Evolutionary conservation across 2,888 invertebrate species (phyloP).

Genomic region (Oasisia sp.): DNA sequence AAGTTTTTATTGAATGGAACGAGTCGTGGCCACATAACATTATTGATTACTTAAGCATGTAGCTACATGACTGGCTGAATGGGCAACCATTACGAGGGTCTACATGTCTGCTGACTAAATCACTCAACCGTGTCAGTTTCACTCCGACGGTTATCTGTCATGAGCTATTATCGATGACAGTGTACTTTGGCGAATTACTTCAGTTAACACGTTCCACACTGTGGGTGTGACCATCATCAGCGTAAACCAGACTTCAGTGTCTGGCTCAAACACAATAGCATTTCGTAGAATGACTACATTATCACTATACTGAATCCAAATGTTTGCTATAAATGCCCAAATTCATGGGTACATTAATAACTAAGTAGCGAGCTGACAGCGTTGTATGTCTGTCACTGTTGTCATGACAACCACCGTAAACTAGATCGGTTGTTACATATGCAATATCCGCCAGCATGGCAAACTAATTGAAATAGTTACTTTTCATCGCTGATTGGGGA

Average conservation of each 20-base stretch:
- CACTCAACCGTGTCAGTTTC: not conserved
- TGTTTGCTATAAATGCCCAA: not conserved
- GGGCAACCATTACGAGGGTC: not conserved
- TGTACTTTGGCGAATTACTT: no score
- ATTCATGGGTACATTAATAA: not conserved
- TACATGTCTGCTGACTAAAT: not conserved
- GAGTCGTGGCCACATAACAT: not conserved
- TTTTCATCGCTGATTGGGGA: not conserved
- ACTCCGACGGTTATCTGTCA: not conserved
- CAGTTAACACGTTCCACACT: no score
- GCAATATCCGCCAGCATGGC: not conserved
- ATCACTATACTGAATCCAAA: not conserved
- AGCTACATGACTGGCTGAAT: not conserved
- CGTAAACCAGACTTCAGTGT: not conserved
- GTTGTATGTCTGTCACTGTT: not conserved
- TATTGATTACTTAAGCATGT: slow-evolving; percentile 1
- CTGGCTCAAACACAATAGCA: not conserved
- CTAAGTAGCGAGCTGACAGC: not conserved
- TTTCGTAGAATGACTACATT: not conserved
- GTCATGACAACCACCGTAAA: not conserved
- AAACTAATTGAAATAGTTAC: not conserved
- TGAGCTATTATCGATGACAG: no score
- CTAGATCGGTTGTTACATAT: no score
- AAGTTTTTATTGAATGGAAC: not conserved
- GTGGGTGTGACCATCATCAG: not conserved